Evolutionary conservation across 1,140 invertebrate genomes (phyloP).

Genomic region (Cyclargus thomasi): DNA sequence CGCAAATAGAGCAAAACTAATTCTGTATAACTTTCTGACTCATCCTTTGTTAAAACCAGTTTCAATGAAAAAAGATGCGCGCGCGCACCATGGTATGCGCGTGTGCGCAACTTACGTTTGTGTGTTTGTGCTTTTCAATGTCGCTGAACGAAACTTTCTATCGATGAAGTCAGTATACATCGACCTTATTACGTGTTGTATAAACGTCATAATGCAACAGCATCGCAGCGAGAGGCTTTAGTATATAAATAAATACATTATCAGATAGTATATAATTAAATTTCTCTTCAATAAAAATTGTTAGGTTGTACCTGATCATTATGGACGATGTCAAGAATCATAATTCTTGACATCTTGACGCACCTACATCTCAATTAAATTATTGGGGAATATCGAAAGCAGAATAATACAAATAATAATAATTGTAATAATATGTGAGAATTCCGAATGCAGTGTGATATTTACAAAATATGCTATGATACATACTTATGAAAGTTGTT

Average conservation of each 20-base stretch:
- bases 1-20: constrained; percentile 22
- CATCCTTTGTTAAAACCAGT: constrained; percentile 67
- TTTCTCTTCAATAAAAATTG: constrained; percentile 3
- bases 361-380: background rate
- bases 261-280: background rate
- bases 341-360: too few species aligned
- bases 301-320: background rate
- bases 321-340: background rate
- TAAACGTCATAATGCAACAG: background rate
- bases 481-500: too few species aligned
- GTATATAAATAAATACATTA: constrained; percentile 5
- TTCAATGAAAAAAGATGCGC: constrained; percentile 51
- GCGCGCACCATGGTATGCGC: too few species aligned
- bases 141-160: constrained; percentile 71
- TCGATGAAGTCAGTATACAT: constrained; percentile 18
- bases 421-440: too few species aligned
- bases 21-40: constrained; percentile 37
- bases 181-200: background rate
- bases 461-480: too few species aligned
- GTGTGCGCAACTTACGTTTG: constrained; percentile 27
- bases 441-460: too few species aligned
- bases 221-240: background rate
- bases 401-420: too few species aligned
- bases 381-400: background rate
- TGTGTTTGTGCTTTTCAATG: constrained; percentile 40